Conservation (phyloP, 2,888 invertebrate species). For the Pseudococcus viburni region DNA sequence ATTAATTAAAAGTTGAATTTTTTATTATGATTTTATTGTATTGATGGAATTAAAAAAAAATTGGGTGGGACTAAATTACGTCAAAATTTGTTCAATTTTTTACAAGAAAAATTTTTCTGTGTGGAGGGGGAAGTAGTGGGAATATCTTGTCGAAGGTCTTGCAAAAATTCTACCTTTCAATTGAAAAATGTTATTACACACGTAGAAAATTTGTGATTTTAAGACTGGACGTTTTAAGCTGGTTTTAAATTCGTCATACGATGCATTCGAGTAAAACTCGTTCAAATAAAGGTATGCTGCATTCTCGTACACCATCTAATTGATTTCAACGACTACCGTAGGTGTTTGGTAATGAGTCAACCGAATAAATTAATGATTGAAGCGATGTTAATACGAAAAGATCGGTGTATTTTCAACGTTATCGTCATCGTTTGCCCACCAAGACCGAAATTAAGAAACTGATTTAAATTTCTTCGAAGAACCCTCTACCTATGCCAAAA, state of each 20-base stretch:
- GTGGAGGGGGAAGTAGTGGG: too few relatives aligned
- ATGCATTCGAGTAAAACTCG: background rate
- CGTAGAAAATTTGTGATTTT: too few relatives aligned
- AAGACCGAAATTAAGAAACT: background rate
- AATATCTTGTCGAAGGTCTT: too few relatives aligned
- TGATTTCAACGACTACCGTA: background rate
- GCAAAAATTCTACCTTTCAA: too few relatives aligned
- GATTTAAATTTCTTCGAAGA: background rate
- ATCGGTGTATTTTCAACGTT: background rate
- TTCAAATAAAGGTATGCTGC: background rate
- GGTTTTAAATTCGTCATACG: background rate
- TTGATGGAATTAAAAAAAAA: too few relatives aligned
- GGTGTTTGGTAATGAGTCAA: background rate
- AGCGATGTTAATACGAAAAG: background rate
- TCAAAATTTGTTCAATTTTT: too few relatives aligned
- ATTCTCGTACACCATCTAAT: background rate
- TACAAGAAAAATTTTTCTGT: too few relatives aligned
- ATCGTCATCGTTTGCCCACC: conserved; percentile 10
- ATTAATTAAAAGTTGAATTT: too few relatives aligned
- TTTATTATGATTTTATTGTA: too few relatives aligned
- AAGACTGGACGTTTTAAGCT: too few relatives aligned
- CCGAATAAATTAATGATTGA: background rate
- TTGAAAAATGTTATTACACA: too few relatives aligned
- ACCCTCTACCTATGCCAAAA: background rate
- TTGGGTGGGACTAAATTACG: too few relatives aligned